Evolutionary conservation across 2,113 vertebrate genomes (phyloP).

Genomic region (Ahaetulla prasina): DNA sequence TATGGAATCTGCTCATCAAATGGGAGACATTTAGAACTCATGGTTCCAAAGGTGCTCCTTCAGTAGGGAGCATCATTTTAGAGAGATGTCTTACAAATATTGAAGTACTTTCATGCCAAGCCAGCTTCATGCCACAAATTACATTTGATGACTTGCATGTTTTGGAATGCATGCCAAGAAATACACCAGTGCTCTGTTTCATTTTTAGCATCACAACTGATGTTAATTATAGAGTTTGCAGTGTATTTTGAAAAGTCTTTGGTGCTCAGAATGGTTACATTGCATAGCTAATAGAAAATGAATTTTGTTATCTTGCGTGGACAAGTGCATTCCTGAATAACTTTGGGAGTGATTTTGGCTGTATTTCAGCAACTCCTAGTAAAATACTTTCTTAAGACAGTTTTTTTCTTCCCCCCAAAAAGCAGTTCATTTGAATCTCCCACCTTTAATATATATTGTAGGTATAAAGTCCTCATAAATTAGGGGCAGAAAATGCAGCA

Average conservation of each 20-base stretch:
- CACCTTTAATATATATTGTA: background rate
- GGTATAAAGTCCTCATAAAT: background rate
- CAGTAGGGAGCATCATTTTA: constrained; percentile 6
- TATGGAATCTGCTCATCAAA: background rate
- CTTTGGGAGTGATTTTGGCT: constrained; percentile 3
- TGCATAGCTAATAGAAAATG: constrained; percentile 10
- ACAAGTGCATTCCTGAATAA: constrained; percentile 8
- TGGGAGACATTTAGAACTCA: background rate
- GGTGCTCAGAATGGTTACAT: background rate
- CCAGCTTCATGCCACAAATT: constrained; percentile 41
- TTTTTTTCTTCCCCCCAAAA: background rate
- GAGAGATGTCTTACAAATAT: constrained; percentile 38
- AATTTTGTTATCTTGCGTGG: constrained; percentile 43
- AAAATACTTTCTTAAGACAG: background rate
- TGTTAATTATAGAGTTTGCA: constrained; percentile 1
- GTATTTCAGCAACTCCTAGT: background rate
- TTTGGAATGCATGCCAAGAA: constrained; percentile 19
- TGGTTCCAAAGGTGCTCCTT: constrained; percentile 15
- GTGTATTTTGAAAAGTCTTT: constrained; percentile 19
- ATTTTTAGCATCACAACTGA: constrained; percentile 33
- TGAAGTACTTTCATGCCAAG: constrained; percentile 32
- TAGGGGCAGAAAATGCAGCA: background rate
- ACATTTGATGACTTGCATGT: constrained; percentile 22
- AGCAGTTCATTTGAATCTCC: background rate
- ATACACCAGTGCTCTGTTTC: constrained; percentile 32